Evolutionary conservation across 2,113 vertebrate species (phyloP).

Genomic region (Chionis minor): DNA sequence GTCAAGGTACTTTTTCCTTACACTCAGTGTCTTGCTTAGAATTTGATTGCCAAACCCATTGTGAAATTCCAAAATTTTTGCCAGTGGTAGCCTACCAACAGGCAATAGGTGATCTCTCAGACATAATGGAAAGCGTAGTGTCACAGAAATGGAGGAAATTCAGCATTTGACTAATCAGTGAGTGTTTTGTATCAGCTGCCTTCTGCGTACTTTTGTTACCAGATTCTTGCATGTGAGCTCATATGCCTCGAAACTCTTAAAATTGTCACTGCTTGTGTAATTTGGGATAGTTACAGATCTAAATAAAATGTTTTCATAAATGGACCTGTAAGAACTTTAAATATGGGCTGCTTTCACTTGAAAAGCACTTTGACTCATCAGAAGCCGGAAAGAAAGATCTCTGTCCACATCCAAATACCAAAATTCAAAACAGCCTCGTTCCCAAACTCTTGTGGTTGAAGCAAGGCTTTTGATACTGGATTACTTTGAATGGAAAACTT

Average conservation of each 20-base stretch:
- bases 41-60: background rate
- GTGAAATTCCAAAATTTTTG: background rate
- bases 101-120: background rate
- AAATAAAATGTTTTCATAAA: background rate
- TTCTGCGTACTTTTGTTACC: background rate
- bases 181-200: background rate
- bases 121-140: background rate
- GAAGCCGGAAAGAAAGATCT: background rate
- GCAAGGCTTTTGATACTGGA: conserved; percentile 4
- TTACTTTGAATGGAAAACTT: conserved; percentile 47
- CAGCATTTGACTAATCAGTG: background rate
- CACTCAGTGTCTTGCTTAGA: background rate
- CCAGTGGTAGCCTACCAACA: background rate
- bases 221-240: background rate
- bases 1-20: background rate
- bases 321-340: background rate
- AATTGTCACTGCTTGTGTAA: background rate
- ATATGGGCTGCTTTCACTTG: background rate
- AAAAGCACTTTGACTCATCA: background rate
- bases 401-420: background rate
- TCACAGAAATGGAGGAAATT: background rate
- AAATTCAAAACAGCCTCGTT: background rate
- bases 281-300: background rate
- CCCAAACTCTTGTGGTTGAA: background rate
- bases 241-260: background rate